phyloP scores from a whole-genome alignment of 1,140 invertebrate genomes.

The Drosophila melanogaster region DNA sequence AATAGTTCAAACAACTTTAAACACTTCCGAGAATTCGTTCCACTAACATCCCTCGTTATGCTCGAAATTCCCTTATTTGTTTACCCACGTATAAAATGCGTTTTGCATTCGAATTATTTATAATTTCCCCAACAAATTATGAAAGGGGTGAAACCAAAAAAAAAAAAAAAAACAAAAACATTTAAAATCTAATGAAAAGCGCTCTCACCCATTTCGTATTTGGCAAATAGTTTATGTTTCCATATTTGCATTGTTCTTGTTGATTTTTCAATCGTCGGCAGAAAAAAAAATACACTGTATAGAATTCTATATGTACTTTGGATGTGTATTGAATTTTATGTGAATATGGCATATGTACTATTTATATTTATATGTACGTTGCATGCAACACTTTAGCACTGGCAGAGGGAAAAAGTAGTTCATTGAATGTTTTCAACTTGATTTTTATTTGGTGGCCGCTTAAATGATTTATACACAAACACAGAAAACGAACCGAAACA shows the following conservation, averaged over 20 bases:
- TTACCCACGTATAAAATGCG: conserved; percentile 25
- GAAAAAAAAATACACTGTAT: conserved; percentile 27
- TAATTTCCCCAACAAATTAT: conserved; percentile 47
- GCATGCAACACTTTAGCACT: conserved; percentile 46
- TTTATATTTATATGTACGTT: conserved; percentile 30
- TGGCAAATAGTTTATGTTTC: conserved; percentile 54
- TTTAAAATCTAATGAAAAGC: conserved; percentile 18
- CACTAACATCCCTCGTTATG: not conserved
- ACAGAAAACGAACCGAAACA: conserved; percentile 37
- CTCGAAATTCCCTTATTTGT: conserved; percentile 19
- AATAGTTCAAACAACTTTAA: not conserved
- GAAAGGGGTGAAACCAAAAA: not conserved
- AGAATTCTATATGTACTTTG: conserved; percentile 38
- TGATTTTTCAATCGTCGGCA: conserved; percentile 21
- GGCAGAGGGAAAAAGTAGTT: conserved; percentile 69
- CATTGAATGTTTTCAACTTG: conserved; percentile 82
- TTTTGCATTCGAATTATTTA: conserved; percentile 34
- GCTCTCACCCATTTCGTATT: conserved; percentile 16
- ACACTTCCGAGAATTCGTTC: conserved; percentile 1
- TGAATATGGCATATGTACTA: conserved; percentile 49
- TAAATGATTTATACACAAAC: conserved; percentile 79
- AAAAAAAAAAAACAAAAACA: not conserved
- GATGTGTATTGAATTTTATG: conserved; percentile 31
- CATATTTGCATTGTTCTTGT: conserved; percentile 49
- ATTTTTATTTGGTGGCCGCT: conserved; percentile 80